Evolutionary conservation across 2,888 invertebrate genomes (phyloP).

Genomic region (Aspidapion aeneum): DNA sequence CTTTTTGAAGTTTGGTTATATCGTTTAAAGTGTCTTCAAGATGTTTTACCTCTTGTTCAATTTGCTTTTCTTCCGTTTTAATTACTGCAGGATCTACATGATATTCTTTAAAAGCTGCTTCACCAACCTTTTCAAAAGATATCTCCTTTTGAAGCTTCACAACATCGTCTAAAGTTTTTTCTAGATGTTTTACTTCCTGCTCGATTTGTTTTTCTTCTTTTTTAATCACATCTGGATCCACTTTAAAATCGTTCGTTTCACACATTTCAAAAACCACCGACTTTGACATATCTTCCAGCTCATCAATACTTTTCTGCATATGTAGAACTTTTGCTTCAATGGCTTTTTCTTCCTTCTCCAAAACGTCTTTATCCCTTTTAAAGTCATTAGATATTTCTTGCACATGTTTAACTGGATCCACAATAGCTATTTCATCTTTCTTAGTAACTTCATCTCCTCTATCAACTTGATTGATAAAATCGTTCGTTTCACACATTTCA

Average conservation of each 20-base stretch:
- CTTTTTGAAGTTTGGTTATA: slow-evolving; percentile 15
- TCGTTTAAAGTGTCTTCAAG: slow-evolving; percentile 17
- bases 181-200: slow-evolving; percentile 19
- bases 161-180: slow-evolving; percentile 16
- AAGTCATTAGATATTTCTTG: slow-evolving; percentile 17
- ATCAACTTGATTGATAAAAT: neutral
- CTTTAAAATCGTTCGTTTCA: slow-evolving; percentile 18
- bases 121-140: no score
- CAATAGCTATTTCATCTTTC: slow-evolving; percentile 19
- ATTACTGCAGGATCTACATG: slow-evolving; percentile 7
- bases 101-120: no score
- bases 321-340: slow-evolving; percentile 24
- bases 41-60: slow-evolving; percentile 17
- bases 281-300: slow-evolving; percentile 26
- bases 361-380: slow-evolving; percentile 9
- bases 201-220: slow-evolving; percentile 26
- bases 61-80: slow-evolving; percentile 16
- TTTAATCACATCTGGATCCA: slow-evolving; percentile 18
- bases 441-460: slow-evolving; percentile 12
- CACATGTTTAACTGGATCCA: slow-evolving; percentile 14
- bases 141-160: slow-evolving; percentile 17
- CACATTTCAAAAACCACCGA: slow-evolving; percentile 25
- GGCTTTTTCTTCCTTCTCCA: slow-evolving; percentile 28
- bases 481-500: slow-evolving; percentile 14
- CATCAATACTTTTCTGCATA: slow-evolving; percentile 22